Base-by-base conservation (phyloP, 2,797 vertebrate genomes). In the Sciurus vulgaris region DNA sequence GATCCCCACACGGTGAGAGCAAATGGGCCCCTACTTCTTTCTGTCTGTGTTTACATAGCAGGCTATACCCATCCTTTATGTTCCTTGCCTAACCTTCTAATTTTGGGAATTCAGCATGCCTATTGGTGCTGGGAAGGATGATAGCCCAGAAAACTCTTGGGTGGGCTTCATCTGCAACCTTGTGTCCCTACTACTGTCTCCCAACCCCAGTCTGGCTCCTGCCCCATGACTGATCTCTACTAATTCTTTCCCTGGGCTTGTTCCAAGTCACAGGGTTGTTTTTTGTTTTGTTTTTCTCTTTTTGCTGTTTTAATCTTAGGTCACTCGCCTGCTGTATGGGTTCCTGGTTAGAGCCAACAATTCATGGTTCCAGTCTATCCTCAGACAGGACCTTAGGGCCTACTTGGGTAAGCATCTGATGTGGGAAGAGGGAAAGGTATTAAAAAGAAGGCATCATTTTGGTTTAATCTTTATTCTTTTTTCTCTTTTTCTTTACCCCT, bases 261-360 rank as follows among this genome's bases (percentile, higher is more conserved):
- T 30, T 65, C 44, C 26, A 30, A 6, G 2, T 87, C 67, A 61
- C 59, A 4, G 17, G 8, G 12, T 22, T 38, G 38, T 54, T 54
- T 54, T 54, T 54, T 54, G 5, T 54, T 24, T 26, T 22, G 4
- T 20, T 18, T 82, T 73, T 77, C 0, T 92, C 73, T 59, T 84
- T 47, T 1, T 33, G 3, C 79, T 86, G 2, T 87, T 91, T 20
- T 5, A 8, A 78, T 82, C 30, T 10, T 98, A 99, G 99, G 99
- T 99, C 49, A 98, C 99, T 2, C 98, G 98, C 76, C 97, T 99
- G 98, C 98, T 99, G 0, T 99, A 99, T 11, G 98, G 99, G 1
- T 99, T 99, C 97, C 97, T 99, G 5, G 95, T 99, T 20, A 98
- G 97, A 96, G 98, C 99, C 61, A 99, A 99, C 96, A 99, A 99